Evolutionary conservation across 2,888 invertebrate genomes (phyloP).

Genomic region (Orchestes rusci): DNA sequence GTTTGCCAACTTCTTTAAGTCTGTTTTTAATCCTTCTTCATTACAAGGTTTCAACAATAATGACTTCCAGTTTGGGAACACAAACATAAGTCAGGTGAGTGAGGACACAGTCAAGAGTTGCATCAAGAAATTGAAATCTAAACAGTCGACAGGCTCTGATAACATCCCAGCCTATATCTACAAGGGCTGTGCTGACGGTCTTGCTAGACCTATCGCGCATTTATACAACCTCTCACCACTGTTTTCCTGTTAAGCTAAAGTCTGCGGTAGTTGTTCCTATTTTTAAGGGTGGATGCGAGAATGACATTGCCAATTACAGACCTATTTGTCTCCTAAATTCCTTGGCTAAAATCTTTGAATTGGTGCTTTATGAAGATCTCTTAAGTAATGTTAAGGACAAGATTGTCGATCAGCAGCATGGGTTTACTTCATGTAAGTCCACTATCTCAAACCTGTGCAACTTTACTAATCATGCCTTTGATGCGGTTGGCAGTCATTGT

Average conservation of each 20-base stretch:
- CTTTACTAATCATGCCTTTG: not conserved
- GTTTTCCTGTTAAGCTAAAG: not conserved
- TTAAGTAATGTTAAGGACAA: not conserved
- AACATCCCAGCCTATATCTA: slow-evolving; percentile 16
- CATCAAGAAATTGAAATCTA: slow-evolving; percentile 13
- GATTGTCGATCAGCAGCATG: slow-evolving; percentile 3
- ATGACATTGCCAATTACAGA: not conserved
- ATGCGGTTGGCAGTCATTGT: not conserved
- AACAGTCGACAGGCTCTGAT: slow-evolving; percentile 9
- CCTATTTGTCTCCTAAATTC: slow-evolving; percentile 6
- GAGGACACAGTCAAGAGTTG: not conserved
- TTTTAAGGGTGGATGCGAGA: not conserved
- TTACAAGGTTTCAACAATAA: not conserved
- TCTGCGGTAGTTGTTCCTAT: not conserved
- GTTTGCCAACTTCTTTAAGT: not conserved
- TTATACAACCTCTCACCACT: slow-evolving; percentile 7
- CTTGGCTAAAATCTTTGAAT: slow-evolving; percentile 8
- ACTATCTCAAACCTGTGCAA: slow-evolving; percentile 1
- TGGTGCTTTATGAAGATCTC: not conserved
- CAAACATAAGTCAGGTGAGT: not conserved
- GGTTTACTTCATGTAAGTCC: slow-evolving; percentile 1
- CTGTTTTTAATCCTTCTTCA: not conserved
- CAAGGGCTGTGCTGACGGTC: slow-evolving; percentile 11
- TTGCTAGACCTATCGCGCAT: slow-evolving; percentile 8
- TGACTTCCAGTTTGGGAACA: not conserved